Conservation (phyloP, 2,888 invertebrate genomes). For the Asteroscopus sphinx region DNA sequence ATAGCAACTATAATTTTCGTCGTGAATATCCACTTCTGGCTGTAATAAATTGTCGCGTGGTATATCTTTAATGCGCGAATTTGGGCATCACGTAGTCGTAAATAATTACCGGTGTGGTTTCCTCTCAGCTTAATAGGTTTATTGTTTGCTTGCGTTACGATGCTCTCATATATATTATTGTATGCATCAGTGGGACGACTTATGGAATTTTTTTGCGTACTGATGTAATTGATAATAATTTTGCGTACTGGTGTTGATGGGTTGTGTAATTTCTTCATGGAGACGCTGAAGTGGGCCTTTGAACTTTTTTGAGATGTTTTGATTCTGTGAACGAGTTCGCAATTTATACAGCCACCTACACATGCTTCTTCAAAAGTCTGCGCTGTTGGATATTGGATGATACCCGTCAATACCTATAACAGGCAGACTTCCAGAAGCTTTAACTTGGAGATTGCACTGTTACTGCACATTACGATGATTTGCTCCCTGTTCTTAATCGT, state of each 20-base stretch:
- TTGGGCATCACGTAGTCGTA: slow-evolving; percentile 34
- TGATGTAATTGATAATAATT: slow-evolving; percentile 9
- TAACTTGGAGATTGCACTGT: too few species aligned
- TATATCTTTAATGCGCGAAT: slow-evolving; percentile 43
- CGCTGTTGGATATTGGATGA: too few species aligned
- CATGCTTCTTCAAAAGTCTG: too few species aligned
- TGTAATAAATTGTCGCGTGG: slow-evolving; percentile 47
- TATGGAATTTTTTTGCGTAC: slow-evolving; percentile 1
- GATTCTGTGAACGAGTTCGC: too few species aligned
- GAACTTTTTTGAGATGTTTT: too few species aligned
- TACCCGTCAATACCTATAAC: too few species aligned
- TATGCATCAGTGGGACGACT: slow-evolving; percentile 3
- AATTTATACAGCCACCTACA: too few species aligned
- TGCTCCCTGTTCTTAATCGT: neutral
- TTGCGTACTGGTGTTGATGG: too few species aligned
- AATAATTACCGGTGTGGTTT: slow-evolving; percentile 38
- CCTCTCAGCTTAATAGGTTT: slow-evolving; percentile 39
- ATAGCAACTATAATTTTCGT: slow-evolving; percentile 19
- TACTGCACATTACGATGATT: neutral
- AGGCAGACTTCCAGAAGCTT: too few species aligned
- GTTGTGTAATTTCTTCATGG: neutral
- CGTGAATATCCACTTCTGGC: slow-evolving; percentile 35
- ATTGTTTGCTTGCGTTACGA: slow-evolving; percentile 43
- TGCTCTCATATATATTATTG: slow-evolving; percentile 22
- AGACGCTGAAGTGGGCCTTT: too few species aligned